Conservation (phyloP, 1,140 invertebrate species). For the Delia radicum region DNA sequence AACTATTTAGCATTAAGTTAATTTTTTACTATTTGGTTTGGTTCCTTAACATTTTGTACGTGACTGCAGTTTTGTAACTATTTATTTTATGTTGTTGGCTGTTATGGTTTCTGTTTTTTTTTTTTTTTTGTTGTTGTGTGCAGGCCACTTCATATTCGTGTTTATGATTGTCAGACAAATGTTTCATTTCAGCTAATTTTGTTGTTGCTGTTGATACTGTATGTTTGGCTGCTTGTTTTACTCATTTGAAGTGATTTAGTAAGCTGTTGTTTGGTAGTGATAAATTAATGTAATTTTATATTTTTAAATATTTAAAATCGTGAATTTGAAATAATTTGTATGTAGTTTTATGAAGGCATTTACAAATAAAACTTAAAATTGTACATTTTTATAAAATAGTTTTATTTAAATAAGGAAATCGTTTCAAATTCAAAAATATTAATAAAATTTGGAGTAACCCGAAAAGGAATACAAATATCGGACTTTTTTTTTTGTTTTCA, state of each 20-base stretch:
- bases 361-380: too few relatives aligned
- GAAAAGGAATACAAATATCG: too few relatives aligned
- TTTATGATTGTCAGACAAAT: constrained; percentile 23
- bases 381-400: too few relatives aligned
- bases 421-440: too few relatives aligned
- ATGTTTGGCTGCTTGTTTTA: neutral
- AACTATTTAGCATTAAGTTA: neutral
- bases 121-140: neutral
- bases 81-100: neutral
- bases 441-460: too few relatives aligned
- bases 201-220: neutral
- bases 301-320: too few relatives aligned
- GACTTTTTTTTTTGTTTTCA: too few relatives aligned
- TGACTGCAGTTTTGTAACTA: neutral
- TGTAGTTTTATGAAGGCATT: too few relatives aligned
- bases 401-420: too few relatives aligned
- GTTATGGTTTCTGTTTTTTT: neutral
- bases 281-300: neutral
- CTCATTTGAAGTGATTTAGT: neutral
- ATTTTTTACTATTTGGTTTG: too few relatives aligned
- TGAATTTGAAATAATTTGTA: too few relatives aligned
- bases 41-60: neutral
- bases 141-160: constrained; percentile 18
- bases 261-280: neutral
- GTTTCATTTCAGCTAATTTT: neutral